These are phyloP conservation scores for Diprion similis DNA, from an alignment of 1,140 invertebrate genomes.

Conservation along the genomic window DNA sequence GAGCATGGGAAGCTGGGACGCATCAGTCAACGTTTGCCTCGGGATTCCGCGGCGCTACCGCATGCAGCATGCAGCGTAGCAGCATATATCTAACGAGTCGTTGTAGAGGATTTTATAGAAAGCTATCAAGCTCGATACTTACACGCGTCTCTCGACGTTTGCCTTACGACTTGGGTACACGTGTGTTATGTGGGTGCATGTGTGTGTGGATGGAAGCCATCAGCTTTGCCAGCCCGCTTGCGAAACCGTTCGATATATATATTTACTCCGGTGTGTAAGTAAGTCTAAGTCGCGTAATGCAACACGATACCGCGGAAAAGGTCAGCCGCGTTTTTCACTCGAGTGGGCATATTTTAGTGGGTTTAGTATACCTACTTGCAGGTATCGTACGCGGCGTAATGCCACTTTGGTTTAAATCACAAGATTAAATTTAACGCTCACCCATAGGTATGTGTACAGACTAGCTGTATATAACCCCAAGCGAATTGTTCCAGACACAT, in stretches of 20 bases:
- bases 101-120: slow-evolving; percentile 35
- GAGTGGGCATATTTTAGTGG: too few species aligned
- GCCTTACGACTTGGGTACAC: neutral
- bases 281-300: neutral
- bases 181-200: too few species aligned
- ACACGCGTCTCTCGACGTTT: too few species aligned
- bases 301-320: neutral
- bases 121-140: neutral
- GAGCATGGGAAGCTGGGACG: slow-evolving; percentile 58
- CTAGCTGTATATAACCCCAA: too few species aligned
- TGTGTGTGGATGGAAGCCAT: neutral
- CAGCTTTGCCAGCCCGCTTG: neutral
- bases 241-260: slow-evolving; percentile 4
- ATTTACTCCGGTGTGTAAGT: neutral
- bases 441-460: too few species aligned
- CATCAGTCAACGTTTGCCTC: slow-evolving; percentile 4
- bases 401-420: too few species aligned
- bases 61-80: slow-evolving; percentile 25
- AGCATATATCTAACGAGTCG: slow-evolving; percentile 40
- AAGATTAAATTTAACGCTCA: too few species aligned
- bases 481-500: too few species aligned
- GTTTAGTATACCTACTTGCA: too few species aligned
- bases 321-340: neutral
- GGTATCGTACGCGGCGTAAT: too few species aligned
- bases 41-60: neutral